A percentile compares a stretch with the other conserved stretches of the same genome.
Evolutionary conservation across 2,888 invertebrate genomes (phyloP).

Genomic region (Leistus spinibarbis): DNA sequence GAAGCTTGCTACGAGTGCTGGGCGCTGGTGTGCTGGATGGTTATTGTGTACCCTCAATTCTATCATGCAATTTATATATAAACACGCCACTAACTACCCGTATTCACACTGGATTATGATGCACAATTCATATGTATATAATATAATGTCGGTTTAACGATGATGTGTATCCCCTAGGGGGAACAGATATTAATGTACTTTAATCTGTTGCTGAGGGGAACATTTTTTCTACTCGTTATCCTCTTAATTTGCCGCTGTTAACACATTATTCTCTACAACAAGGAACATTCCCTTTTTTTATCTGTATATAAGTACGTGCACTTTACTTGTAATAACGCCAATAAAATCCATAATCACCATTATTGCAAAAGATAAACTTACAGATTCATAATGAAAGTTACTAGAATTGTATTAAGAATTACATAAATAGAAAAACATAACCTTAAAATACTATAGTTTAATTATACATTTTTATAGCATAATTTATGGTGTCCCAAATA

Average conservation of each 20-base stretch:
- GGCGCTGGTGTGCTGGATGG: background rate
- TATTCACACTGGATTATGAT: conserved; percentile 27
- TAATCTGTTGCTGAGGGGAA: background rate
- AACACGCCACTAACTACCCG: conserved; percentile 17
- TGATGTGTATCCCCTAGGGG: background rate
- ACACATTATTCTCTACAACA: background rate
- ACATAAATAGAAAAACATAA: too few species aligned
- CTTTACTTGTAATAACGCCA: too few species aligned
- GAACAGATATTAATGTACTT: background rate
- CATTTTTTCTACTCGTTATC: background rate
- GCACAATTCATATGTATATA: conserved; percentile 19
- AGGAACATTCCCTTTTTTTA: background rate
- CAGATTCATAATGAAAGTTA: too few species aligned
- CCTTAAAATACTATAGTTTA: too few species aligned
- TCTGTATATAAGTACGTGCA: background rate
- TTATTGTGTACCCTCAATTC: background rate
- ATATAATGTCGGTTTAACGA: conserved; percentile 13
- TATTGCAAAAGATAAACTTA: too few species aligned
- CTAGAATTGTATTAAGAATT: too few species aligned
- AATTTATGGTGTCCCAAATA: too few species aligned
- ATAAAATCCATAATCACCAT: too few species aligned
- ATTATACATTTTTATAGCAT: too few species aligned
- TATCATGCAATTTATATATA: background rate
- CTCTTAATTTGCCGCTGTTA: conserved; percentile 2
- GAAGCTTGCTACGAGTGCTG: background rate